Evolutionary conservation across 2,113 vertebrate species (phyloP).

Genomic region (Balaeniceps rex): DNA sequence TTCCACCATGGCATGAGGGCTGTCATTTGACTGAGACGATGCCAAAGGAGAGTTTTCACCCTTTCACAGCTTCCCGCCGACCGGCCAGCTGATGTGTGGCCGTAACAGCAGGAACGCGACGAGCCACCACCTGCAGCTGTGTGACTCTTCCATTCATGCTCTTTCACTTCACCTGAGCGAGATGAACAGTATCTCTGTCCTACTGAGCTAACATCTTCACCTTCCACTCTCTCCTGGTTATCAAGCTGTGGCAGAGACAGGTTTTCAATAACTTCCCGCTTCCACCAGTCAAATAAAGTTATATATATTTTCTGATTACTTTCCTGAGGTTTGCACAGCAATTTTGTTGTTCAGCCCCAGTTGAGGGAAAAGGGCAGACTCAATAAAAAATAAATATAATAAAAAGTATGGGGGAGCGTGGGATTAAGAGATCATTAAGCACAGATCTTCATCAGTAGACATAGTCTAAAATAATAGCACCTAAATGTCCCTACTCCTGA

Average conservation of each 20-base stretch:
- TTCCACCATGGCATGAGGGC: not conserved
- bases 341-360: not conserved
- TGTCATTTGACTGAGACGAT: not conserved
- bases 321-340: not conserved
- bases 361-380: not conserved
- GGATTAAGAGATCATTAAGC: not conserved
- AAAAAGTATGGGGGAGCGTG: not conserved
- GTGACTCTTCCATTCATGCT: not conserved
- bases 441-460: not conserved
- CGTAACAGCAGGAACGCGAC: fast-evolving
- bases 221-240: not conserved
- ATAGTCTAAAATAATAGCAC: not conserved
- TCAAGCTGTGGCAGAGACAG: not conserved
- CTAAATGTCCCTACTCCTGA: not conserved
- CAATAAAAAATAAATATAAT: too few species aligned
- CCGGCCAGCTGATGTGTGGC: not conserved
- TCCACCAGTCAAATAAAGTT: not conserved
- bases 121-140: not conserved
- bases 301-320: not conserved
- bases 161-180: not conserved
- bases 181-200: not conserved
- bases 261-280: not conserved
- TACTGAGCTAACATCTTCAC: not conserved
- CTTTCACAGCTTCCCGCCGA: not conserved
- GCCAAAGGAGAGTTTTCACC: not conserved